Evolutionary conservation across 92 coral and sea anemone genomes (phyloP).

Genomic region (Epizoanthus fatuus): DNA sequence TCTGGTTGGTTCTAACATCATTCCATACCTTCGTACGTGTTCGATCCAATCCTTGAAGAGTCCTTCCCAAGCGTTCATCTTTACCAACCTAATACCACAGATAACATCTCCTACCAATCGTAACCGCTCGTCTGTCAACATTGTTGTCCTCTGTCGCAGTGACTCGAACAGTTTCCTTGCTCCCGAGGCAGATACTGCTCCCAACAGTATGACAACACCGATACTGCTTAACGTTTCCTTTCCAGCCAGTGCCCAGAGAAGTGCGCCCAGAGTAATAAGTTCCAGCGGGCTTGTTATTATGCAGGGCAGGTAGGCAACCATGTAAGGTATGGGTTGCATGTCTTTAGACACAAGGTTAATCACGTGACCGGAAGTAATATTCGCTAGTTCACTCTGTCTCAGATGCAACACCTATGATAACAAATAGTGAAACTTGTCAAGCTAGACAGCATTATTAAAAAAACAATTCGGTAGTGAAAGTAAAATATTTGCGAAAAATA

Average conservation of each 20-base stretch:
- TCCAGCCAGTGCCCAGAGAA: slow-evolving; percentile 29
- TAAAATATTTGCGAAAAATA: no score
- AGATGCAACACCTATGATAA: slow-evolving; percentile 4
- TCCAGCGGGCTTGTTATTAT: slow-evolving; percentile 26
- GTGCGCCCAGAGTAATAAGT: slow-evolving; percentile 5
- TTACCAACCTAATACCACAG: slow-evolving; percentile 36
- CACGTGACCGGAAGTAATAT: slow-evolving; percentile 38
- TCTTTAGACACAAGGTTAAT: slow-evolving; percentile 31
- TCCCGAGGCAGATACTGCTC: slow-evolving; percentile 9
- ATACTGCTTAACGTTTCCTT: slow-evolving; percentile 22
- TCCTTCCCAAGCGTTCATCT: slow-evolving; percentile 38
- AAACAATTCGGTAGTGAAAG: no score
- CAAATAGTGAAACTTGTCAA: background rate
- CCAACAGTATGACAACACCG: background rate
- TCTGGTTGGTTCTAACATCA: background rate
- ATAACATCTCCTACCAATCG: slow-evolving; percentile 35
- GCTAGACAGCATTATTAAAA: background rate
- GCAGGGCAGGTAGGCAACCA: slow-evolving; percentile 29
- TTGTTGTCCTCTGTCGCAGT: slow-evolving; percentile 23
- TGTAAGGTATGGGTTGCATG: slow-evolving; percentile 24
- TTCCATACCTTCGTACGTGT: slow-evolving; percentile 33
- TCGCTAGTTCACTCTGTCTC: slow-evolving; percentile 9
- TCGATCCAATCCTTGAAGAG: slow-evolving; percentile 1
- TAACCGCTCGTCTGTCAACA: slow-evolving; percentile 19
- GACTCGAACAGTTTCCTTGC: slow-evolving; percentile 6